These are phyloP conservation scores for Lacerta viridis DNA, from an alignment of 2,797 vertebrate genomes.

Conservation along the genomic window DNA sequence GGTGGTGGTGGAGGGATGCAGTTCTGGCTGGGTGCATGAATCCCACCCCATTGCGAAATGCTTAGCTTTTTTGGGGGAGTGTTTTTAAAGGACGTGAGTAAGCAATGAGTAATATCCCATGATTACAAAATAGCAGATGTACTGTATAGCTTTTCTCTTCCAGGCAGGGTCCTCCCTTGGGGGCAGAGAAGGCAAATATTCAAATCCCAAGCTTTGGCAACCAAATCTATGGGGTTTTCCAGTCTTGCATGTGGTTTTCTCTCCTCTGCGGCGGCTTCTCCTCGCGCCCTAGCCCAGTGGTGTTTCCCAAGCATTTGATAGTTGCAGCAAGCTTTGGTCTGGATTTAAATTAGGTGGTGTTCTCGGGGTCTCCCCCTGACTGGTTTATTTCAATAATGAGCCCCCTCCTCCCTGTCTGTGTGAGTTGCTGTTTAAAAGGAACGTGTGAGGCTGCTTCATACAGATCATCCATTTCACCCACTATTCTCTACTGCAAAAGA, in stretches of 20 bases:
- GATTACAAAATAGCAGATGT: not conserved
- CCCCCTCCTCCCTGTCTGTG: too few species aligned
- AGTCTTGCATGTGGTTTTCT: not conserved
- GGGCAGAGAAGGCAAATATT: not conserved
- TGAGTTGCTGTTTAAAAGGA: too few species aligned
- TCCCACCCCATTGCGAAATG: not conserved
- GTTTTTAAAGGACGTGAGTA: not conserved
- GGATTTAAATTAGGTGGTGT: too few species aligned
- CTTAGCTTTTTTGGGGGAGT: not conserved
- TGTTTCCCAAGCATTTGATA: not conserved
- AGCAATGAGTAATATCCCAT: slow-evolving; percentile 1
- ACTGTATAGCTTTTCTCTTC: not conserved
- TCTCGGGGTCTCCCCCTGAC: too few species aligned
- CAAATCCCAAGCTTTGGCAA: not conserved
- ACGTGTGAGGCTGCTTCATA: too few species aligned
- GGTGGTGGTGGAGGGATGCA: not conserved
- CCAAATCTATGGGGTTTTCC: not conserved
- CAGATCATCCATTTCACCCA: too few species aligned
- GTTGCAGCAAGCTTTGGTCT: too few species aligned
- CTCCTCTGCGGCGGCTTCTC: not conserved
- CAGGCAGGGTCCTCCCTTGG: not conserved
- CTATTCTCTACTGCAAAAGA: not conserved
- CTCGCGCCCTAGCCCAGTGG: not conserved
- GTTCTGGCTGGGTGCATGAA: not conserved
- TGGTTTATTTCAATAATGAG: too few species aligned